These are phyloP conservation scores for Lagopus muta DNA, from an alignment of 2,113 vertebrate species.

Conservation along the genomic window DNA sequence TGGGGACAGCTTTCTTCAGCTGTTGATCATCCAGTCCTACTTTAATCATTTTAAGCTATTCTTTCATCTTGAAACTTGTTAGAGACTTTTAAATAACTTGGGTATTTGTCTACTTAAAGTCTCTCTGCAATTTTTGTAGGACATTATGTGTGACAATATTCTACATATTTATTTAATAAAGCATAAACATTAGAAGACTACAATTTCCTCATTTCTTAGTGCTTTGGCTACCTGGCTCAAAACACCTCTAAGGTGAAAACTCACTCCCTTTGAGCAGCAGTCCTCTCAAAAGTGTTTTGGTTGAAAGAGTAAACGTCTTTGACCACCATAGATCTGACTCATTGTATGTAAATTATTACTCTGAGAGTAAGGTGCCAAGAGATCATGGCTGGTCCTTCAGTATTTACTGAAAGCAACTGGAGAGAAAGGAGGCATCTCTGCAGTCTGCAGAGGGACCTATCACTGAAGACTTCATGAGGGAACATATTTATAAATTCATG, in stretches of 20 bases:
- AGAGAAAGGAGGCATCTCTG: neutral
- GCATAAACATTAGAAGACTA: neutral
- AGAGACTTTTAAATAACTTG: neutral
- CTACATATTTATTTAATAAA: neutral
- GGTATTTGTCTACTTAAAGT: neutral
- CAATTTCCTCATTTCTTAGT: neutral
- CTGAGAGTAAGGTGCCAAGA: neutral
- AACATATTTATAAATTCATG: neutral
- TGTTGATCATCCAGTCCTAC: neutral
- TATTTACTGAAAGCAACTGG: neutral
- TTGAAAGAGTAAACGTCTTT: neutral
- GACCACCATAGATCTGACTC: neutral
- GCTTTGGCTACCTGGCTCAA: neutral
- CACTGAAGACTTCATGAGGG: neutral
- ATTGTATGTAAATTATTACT: neutral
- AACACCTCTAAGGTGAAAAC: neutral
- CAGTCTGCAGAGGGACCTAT: neutral
- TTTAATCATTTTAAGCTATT: neutral
- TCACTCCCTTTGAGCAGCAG: neutral
- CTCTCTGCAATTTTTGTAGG: neutral
- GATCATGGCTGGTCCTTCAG: neutral
- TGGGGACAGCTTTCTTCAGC: neutral
- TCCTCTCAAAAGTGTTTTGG: neutral
- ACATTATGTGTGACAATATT: neutral
- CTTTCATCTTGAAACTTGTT: neutral